A percentile compares a stretch with the other conserved stretches of the same genome.
Evolutionary conservation across 2,888 invertebrate species (phyloP).

Genomic region (Lacanobia oleracea): DNA sequence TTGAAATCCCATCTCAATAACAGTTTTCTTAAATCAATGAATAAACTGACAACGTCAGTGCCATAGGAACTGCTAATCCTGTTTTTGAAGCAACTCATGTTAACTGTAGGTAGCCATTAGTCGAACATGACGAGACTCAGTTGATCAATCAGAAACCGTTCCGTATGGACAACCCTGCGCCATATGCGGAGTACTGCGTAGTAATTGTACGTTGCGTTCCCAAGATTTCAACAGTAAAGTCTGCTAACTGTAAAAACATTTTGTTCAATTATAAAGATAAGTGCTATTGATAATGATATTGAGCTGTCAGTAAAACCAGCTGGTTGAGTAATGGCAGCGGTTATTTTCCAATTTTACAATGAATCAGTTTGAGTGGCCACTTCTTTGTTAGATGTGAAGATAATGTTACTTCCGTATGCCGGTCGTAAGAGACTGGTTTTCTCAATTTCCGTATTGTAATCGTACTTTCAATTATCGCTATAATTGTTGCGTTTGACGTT

Average conservation of each 20-base stretch:
- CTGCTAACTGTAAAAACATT: constrained; percentile 73
- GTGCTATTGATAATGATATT: constrained; percentile 69
- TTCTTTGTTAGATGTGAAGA: constrained; percentile 64
- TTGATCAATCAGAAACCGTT: constrained; percentile 48
- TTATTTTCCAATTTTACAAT: constrained; percentile 66
- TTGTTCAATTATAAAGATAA: constrained; percentile 78
- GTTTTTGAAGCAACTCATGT: constrained; percentile 30
- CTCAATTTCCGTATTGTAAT: constrained; percentile 57
- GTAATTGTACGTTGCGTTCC: constrained; percentile 65
- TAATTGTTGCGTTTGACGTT: constrained; percentile 53
- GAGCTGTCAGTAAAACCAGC: constrained; percentile 61
- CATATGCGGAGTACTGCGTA: constrained; percentile 42
- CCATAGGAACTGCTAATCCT: constrained; percentile 8
- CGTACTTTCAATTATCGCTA: constrained; percentile 58
- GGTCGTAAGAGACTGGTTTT: constrained; percentile 48
- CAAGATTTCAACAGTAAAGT: constrained; percentile 68
- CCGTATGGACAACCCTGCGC: constrained; percentile 50
- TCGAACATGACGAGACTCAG: constrained; percentile 33
- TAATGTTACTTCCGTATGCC: constrained; percentile 57
- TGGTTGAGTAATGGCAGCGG: constrained; percentile 57
- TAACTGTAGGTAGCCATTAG: constrained; percentile 36
- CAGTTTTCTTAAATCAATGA: background rate
- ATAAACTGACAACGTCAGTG: constrained; percentile 1
- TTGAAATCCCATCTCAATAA: background rate
- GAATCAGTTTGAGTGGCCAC: constrained; percentile 54